Conservation (phyloP, 2,797 vertebrate species). For the Hypotaenidia okinawae region DNA sequence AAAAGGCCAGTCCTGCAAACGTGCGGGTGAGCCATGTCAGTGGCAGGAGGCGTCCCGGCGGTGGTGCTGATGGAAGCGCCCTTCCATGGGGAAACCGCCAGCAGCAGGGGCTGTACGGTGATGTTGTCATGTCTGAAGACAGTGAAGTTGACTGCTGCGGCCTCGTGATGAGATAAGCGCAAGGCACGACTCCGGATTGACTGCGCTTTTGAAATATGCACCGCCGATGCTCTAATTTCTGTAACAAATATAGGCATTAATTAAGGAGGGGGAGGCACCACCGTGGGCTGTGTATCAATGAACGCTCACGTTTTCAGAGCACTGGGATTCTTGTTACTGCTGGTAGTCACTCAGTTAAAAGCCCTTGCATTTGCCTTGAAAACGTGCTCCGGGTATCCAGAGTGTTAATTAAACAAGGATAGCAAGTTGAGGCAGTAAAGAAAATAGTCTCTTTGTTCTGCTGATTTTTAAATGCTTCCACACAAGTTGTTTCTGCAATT, state of each 20-base stretch:
- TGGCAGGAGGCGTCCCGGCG: not conserved
- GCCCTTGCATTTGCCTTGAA: not conserved
- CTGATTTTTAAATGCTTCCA: not conserved
- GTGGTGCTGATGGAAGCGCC: not conserved
- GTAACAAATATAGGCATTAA: fast-evolving
- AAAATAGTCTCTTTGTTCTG: not conserved
- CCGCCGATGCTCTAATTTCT: not conserved
- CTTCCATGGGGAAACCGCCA: not conserved
- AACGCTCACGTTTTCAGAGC: fast-evolving
- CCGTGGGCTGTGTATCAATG: fast-evolving
- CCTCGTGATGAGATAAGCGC: not conserved
- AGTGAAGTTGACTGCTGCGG: not conserved
- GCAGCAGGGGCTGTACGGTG: fast-evolving
- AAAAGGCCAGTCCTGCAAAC: constrained; percentile 46
- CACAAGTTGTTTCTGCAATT: not conserved
- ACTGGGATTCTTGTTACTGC: not conserved
- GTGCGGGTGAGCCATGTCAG: not conserved
- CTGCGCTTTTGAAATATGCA: not conserved
- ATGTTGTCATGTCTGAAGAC: not conserved
- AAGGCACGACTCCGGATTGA: not conserved
- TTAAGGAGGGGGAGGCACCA: not conserved
- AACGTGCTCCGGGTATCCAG: not conserved
- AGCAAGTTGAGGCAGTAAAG: not conserved
- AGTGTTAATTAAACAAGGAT: not conserved
- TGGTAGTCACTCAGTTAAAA: not conserved